phyloP scores from a whole-genome alignment of 2,113 vertebrate species.

The Nyctibius bracteatus region DNA sequence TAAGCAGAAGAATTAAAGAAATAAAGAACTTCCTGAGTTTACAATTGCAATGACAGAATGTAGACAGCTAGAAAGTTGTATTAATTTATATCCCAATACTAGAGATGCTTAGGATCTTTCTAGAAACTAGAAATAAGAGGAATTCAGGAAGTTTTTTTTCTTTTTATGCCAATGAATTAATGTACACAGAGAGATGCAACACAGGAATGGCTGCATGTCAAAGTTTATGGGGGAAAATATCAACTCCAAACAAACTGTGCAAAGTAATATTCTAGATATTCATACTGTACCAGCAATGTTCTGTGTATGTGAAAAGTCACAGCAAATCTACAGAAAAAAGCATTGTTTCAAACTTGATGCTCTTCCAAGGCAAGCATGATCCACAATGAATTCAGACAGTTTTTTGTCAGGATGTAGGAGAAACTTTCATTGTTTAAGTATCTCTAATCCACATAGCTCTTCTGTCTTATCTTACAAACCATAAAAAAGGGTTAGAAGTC shows the following conservation, averaged over 20 bases:
- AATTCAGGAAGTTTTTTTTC: not conserved
- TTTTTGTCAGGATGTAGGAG: not conserved
- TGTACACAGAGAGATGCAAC: not conserved
- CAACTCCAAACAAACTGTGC: not conserved
- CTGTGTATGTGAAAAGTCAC: not conserved
- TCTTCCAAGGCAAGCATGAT: not conserved
- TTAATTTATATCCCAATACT: not conserved
- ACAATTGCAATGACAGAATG: not conserved
- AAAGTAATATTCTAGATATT: not conserved
- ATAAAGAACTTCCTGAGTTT: not conserved
- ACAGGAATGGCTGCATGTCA: not conserved
- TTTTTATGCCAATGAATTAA: not conserved
- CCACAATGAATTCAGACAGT: accelerated
- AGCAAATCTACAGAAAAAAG: not conserved
- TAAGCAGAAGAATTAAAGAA: not conserved
- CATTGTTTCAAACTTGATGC: not conserved
- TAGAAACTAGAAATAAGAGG: not conserved
- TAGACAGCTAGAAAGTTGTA: not conserved
- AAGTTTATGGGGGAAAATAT: not conserved
- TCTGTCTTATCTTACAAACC: not conserved
- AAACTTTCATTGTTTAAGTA: not conserved
- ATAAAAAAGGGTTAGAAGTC: not conserved
- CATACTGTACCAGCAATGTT: not conserved
- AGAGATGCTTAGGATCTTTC: not conserved
- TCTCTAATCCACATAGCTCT: not conserved